Base-by-base conservation (phyloP, 2,888 invertebrate species). In the Oxycera nigricornis region DNA sequence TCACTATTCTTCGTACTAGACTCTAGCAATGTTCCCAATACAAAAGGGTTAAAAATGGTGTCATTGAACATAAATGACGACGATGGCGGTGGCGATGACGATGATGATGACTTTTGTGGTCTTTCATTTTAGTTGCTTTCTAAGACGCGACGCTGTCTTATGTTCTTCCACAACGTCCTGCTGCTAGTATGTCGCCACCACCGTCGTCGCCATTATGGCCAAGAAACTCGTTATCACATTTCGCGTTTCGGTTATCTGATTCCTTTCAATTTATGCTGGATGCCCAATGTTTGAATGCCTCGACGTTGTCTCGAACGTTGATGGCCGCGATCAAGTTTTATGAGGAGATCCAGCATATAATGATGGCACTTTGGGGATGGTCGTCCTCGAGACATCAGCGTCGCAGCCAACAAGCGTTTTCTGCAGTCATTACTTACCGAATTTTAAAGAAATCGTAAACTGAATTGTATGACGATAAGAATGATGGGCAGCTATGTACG, bases 161-260 rank as follows among this genome's bases (percentile, higher is more conserved):
- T 59, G 26, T 14, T 59, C 6, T 28, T 1, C 28, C 14, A n/a
- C n/a, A n/a, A 30, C 61, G 61, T n/a, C 61, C 20, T 61, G 35
- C 35, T 26, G n/a, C 57, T 61, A 1, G 7, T n/a, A n/a, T 1
- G 61, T 35, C 20, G 61, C 61, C 31, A 9, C 35, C 35, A 1
- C 11, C 20, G 31, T 17, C 61, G 26, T 61, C 30, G 20, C 20
- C 61, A 31, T 61, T 17, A 61, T 17, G n/a, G 35, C 61, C 31
- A 35, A 31, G 68, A 50, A 68, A 68, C 68, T 68, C 68, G 68
- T 68, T 68, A 68, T 68, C 68, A 68, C 68, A 68, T 68, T 65
- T 68, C 68, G 68, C 68, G 68, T 50, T 68, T 46, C 30, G 50
- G 68, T 50, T 68, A 68, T 68, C 68, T 68, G 68, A 68, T 68